A percentile compares a stretch with the other conserved stretches of the same genome.
These are phyloP conservation scores for Stenodema calcarata DNA, from an alignment of 2,888 invertebrate species.

Conservation along the genomic window DNA sequence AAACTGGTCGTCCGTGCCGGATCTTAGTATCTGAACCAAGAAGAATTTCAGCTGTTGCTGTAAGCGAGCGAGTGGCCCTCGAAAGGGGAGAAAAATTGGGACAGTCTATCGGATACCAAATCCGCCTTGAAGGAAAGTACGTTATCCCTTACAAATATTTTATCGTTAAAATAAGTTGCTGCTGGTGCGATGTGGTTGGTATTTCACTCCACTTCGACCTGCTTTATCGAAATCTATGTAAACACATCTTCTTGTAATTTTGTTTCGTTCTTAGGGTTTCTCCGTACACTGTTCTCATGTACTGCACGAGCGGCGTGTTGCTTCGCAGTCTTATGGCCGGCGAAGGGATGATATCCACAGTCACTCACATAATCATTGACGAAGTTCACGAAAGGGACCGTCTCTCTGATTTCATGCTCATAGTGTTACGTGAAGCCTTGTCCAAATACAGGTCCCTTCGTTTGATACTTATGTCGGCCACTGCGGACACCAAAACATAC, in stretches of 20 bases:
- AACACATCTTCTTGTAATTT: not conserved
- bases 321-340: conserved; percentile 86
- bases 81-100: conserved; percentile 69
- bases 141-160: not conserved
- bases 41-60: conserved; percentile 86
- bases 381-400: conserved; percentile 96
- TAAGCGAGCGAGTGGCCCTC: conserved; percentile 82
- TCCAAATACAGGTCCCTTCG: conserved; percentile 74
- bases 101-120: conserved; percentile 69
- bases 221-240: too few relatives aligned
- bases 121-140: conserved; percentile 75
- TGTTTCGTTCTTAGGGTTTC: not conserved
- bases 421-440: conserved; percentile 80
- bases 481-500: conserved; percentile 84
- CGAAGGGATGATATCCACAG: conserved; percentile 70
- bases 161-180: too few relatives aligned
- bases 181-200: too few relatives aligned
- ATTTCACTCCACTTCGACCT: too few relatives aligned
- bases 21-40: conserved; percentile 94
- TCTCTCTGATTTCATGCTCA: conserved; percentile 89
- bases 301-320: conserved; percentile 91
- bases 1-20: conserved; percentile 71
- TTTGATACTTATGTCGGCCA: conserved; percentile 93
- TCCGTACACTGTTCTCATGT: conserved; percentile 81
- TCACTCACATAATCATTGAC: conserved; percentile 89